Conservation (phyloP, 2,888 invertebrate genomes). For the Erebia ligea region DNA sequence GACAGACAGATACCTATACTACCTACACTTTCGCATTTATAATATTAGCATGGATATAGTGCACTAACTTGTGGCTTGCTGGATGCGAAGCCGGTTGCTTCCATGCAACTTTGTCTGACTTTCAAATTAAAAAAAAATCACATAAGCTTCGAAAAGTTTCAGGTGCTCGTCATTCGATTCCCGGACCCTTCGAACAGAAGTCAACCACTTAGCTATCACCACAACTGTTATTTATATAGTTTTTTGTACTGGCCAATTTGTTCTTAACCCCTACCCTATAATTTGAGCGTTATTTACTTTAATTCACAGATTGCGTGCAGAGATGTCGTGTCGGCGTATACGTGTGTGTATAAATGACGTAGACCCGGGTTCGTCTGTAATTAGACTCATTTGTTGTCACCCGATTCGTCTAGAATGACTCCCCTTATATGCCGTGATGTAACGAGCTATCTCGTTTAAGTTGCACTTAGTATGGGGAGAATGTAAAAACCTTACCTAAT, state of each 20-base stretch:
- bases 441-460: constrained; percentile 16
- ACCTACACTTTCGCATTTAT: too few relatives aligned
- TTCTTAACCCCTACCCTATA: constrained; percentile 42
- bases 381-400: constrained; percentile 48
- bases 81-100: too few relatives aligned
- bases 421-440: constrained; percentile 26
- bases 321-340: constrained; percentile 42
- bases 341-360: constrained; percentile 34
- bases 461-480: not conserved
- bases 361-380: constrained; percentile 45
- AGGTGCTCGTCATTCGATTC: too few relatives aligned
- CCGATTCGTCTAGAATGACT: constrained; percentile 34
- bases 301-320: constrained; percentile 60
- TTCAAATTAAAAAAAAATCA: too few relatives aligned
- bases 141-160: too few relatives aligned
- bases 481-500: too few relatives aligned
- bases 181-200: not conserved
- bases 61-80: too few relatives aligned
- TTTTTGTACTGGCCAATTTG: constrained; percentile 33
- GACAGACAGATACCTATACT: too few relatives aligned
- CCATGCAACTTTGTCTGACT: too few relatives aligned
- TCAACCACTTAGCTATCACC: not conserved
- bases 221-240: constrained; percentile 14
- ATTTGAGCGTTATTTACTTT: constrained; percentile 56
- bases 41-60: too few relatives aligned